A percentile compares a stretch with the other conserved stretches of the same genome.
phyloP scores from a whole-genome alignment of 2,113 vertebrate species.

The Anhinga rufa region DNA sequence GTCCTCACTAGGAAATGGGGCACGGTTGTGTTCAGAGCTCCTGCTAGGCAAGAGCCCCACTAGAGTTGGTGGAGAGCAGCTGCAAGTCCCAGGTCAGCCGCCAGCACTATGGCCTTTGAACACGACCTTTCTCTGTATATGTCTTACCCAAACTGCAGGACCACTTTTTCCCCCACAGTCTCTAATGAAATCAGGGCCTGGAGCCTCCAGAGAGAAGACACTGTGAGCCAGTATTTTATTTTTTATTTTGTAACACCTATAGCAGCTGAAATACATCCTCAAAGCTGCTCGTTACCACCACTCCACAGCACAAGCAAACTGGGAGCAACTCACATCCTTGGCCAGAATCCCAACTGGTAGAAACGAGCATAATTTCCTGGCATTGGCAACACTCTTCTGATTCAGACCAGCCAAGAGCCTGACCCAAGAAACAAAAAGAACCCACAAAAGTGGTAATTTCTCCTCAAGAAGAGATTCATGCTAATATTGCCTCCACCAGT shows the following conservation, averaged over 20 bases:
- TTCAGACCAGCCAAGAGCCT: not conserved
- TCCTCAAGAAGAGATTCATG: not conserved
- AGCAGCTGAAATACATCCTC: not conserved
- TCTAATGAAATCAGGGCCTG: not conserved
- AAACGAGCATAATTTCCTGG: not conserved
- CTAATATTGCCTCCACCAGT: not conserved
- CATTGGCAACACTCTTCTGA: not conserved
- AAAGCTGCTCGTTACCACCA: not conserved
- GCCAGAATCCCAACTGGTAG: not conserved
- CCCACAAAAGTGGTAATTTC: not conserved
- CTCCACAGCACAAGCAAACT: not conserved
- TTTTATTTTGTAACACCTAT: not conserved
- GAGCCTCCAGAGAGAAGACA: not conserved
- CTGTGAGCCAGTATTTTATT: not conserved
- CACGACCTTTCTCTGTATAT: not conserved
- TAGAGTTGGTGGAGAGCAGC: not conserved
- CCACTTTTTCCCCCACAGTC: not conserved
- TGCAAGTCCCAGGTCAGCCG: not conserved
- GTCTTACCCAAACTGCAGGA: not conserved
- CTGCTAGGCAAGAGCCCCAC: not conserved
- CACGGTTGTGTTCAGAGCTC: not conserved
- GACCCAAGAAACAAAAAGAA: not conserved
- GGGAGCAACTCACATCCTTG: not conserved
- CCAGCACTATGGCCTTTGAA: not conserved
- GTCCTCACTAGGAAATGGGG: accelerated